phyloP scores from a whole-genome alignment of 2,113 vertebrate species.

The Gracilinanus agilis region DNA sequence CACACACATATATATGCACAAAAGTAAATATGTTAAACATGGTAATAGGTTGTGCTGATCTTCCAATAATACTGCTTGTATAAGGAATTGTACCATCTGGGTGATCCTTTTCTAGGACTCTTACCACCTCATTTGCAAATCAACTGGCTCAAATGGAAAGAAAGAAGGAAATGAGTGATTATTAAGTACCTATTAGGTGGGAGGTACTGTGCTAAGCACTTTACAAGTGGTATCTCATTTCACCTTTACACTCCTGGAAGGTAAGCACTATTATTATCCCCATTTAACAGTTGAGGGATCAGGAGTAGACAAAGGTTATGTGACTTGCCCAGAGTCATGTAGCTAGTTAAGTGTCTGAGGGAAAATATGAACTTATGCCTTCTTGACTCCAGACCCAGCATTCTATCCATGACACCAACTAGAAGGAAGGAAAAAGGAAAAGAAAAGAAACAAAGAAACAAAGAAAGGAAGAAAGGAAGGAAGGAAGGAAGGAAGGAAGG shows the following conservation, averaged over 20 bases:
- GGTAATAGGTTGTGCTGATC: not conserved
- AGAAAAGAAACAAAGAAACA: not conserved
- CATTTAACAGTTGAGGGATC: not conserved
- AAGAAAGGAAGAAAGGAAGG: not conserved
- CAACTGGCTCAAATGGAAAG: not conserved
- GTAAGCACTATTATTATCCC: not conserved
- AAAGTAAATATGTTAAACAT: not conserved
- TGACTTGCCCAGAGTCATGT: not conserved
- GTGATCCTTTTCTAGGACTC: not conserved
- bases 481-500: accelerated
- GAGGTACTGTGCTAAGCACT: not conserved
- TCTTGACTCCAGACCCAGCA: not conserved
- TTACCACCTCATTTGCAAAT: not conserved
- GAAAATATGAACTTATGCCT: not conserved
- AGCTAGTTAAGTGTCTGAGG: not conserved
- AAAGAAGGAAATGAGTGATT: not conserved
- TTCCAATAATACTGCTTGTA: not conserved
- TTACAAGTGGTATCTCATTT: not conserved
- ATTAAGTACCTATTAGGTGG: not conserved
- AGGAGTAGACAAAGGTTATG: not conserved
- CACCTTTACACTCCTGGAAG: not conserved
- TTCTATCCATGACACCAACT: not conserved
- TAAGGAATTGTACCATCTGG: not conserved
- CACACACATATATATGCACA: not conserved
- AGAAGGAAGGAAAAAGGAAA: no score